phyloP scores from a whole-genome alignment of 2,797 vertebrate species.

The Fistularia tabacaria region DNA sequence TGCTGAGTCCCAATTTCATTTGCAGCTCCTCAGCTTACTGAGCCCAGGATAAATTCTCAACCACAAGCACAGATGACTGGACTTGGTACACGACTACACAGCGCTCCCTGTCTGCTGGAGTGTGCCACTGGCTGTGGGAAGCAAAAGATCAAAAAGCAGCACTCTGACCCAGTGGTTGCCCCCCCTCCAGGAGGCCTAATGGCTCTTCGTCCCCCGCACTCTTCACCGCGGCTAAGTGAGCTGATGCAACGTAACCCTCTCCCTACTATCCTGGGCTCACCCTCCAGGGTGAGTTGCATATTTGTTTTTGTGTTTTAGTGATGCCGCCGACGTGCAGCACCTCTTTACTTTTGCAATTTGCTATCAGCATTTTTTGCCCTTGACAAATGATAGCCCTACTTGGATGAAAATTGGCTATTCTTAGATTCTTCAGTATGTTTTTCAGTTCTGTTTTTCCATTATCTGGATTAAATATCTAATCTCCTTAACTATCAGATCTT shows the following conservation, averaged over 20 bases:
- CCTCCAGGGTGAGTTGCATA: constrained; percentile 82
- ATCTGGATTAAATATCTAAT: too few species aligned
- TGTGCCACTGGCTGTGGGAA: constrained; percentile 73
- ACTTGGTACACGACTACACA: constrained; percentile 90
- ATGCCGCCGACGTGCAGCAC: neutral
- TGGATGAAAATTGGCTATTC: too few species aligned
- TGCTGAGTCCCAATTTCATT: constrained; percentile 16
- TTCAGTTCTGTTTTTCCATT: too few species aligned
- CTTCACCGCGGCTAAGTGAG: constrained; percentile 91
- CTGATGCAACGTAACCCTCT: constrained; percentile 93
- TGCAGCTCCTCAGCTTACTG: constrained; percentile 50
- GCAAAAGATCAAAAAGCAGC: constrained; percentile 92
- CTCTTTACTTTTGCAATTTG: neutral
- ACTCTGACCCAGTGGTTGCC: constrained; percentile 82
- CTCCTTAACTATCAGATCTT: too few species aligned
- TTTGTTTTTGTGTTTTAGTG: constrained; percentile 6
- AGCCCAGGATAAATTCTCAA: constrained; percentile 57
- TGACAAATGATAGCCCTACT: too few species aligned
- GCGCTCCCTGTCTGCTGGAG: constrained; percentile 91
- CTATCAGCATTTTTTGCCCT: too few species aligned
- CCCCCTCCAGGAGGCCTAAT: constrained; percentile 64
- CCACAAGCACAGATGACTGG: constrained; percentile 66
- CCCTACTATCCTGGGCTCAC: constrained; percentile 94
- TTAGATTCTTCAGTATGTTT: too few species aligned
- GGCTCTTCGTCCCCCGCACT: constrained; percentile 82